Evolutionary conservation across 2,797 vertebrate species (phyloP), one percentile per base, ranked within the genome.

Genomic region (Pyrocephalus nanus): DNA sequence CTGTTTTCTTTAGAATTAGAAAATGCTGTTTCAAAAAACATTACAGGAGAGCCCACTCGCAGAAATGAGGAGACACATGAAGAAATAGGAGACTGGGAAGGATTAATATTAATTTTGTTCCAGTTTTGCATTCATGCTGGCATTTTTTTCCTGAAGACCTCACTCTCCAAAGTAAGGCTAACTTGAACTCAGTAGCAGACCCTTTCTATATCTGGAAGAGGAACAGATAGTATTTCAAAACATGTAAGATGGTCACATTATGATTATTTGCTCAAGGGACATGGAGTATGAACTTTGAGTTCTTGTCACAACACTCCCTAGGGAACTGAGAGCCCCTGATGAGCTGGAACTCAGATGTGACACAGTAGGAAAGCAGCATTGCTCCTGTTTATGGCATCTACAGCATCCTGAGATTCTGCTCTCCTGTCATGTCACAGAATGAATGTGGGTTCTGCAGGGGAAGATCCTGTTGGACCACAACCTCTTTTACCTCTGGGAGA

Each of bases 1-100:
- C 82, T 95, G 32, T 85, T 93, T 96, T 78, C 53, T 80, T 86
- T 70, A 55, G 51, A 93, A 89, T 75, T 77, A 88, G 73, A 77
- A 94, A 95, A 77, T 0, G 0, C 12, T 67, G 11, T 80, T 95
- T 83, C 16, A 71, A 50, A 72, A 90, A 53, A 6, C 26, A 55
- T 12, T 43, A 32, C 34, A 23, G 27, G 76, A 61, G 15, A 77
- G 21, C 22, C 29, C 43, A 15, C 54, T 50, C 15, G 4, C 26
- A 43, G 42, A 85, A 96, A 61, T 16, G 15, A 70, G 48, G 40
- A 53, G 16, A 67, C 27, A 55, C 4, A 32, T 12, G 34, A 71
- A 70, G 84, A n/a, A 50, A 38, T 12, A 26, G 29, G 55, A 79
- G 42, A 29, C 61, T 32, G 13, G 14, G n/a, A 89, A 91, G 13